These are phyloP conservation scores for Eupleurogrammus muticus DNA, from an alignment of 2,797 vertebrate species.

Conservation along the genomic window DNA sequence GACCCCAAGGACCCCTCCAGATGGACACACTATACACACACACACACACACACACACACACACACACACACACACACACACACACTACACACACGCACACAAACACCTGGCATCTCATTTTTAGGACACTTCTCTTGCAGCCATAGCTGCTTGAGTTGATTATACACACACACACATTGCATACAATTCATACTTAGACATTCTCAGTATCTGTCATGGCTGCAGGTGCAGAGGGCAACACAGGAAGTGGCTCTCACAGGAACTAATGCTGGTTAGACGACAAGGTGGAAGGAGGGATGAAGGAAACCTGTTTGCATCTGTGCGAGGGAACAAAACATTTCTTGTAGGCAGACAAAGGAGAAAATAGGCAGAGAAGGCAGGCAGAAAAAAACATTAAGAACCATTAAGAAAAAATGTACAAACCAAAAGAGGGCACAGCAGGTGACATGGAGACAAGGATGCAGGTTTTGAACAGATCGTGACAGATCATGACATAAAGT, in stretches of 20 bases:
- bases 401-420: too few species aligned
- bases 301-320: not conserved
- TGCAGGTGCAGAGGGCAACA: conserved; percentile 25
- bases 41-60: conserved; percentile 41
- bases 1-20: conserved; percentile 78
- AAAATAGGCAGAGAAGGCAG: too few species aligned
- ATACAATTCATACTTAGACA: conserved; percentile 52
- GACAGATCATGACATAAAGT: too few species aligned
- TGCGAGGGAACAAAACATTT: not conserved
- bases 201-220: conserved; percentile 41
- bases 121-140: conserved; percentile 54
- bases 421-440: too few species aligned
- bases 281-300: conserved; percentile 4
- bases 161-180: conserved; percentile 33
- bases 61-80: conserved; percentile 21
- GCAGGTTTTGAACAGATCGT: too few species aligned
- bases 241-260: not conserved
- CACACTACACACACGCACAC: conserved; percentile 24
- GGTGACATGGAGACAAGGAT: too few species aligned
- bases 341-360: too few species aligned
- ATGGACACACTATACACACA: conserved; percentile 67
- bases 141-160: conserved; percentile 53
- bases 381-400: too few species aligned
- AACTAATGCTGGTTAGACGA: not conserved
- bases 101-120: conserved; percentile 71